A percentile compares a stretch with the other conserved stretches of the same genome.
Conservation (phyloP, 2,113 vertebrate genomes). For the Ceuthmochares aereus region DNA sequence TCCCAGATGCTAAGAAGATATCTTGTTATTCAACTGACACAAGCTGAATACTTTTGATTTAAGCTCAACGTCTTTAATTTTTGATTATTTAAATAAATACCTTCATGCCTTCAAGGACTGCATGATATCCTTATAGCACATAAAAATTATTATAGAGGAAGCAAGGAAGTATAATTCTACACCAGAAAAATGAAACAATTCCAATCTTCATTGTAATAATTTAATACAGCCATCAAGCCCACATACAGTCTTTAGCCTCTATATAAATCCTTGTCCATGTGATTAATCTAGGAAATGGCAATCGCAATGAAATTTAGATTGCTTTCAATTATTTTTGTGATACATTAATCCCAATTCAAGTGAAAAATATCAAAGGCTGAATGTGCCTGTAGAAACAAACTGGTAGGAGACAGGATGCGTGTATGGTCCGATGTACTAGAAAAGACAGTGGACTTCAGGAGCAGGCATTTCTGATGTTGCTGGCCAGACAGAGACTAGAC, state of each 20-base stretch:
- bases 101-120: not conserved
- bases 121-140: not conserved
- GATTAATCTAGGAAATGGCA: not conserved
- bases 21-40: not conserved
- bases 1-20: not conserved
- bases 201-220: not conserved
- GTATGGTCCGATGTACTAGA: not conserved
- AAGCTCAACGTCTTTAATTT: not conserved
- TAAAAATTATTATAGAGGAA: not conserved
- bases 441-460: fast-evolving
- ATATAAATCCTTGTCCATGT: not conserved
- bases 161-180: not conserved
- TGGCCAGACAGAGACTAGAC: not conserved
- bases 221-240: not conserved
- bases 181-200: not conserved
- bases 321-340: not conserved
- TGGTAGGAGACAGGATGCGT: not conserved
- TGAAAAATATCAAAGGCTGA: not conserved
- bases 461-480: not conserved
- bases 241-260: not conserved
- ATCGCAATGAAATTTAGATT: not conserved
- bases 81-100: not conserved
- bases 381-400: not conserved
- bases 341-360: not conserved
- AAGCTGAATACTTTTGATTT: not conserved